Conservation (phyloP, 1,140 invertebrate genomes). For the Heliconius eleuchia region DNA sequence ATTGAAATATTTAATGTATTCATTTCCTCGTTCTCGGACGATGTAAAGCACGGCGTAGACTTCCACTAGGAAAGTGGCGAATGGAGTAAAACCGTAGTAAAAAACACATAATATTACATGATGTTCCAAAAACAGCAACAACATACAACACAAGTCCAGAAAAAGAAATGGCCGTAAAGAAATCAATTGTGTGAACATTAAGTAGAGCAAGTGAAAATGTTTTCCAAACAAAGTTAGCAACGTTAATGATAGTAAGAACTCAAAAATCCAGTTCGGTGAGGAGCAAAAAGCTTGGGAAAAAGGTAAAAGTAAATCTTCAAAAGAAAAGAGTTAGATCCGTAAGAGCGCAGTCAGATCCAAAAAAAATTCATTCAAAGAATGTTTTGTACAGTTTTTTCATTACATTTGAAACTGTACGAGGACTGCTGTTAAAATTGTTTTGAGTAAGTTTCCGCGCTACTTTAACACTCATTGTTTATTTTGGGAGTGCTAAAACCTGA, state of each 20-base stretch:
- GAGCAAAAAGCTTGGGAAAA: constrained; percentile 48
- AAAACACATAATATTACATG: constrained; percentile 38
- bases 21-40: too few relatives aligned
- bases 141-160: constrained; percentile 15
- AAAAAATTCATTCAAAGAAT: constrained; percentile 52
- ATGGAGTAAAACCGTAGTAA: too few relatives aligned
- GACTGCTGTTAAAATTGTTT: constrained; percentile 49
- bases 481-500: constrained; percentile 20
- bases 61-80: too few relatives aligned
- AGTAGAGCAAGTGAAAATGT: constrained; percentile 45
- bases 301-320: constrained; percentile 43
- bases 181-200: constrained; percentile 31
- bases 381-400: constrained; percentile 58
- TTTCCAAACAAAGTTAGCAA: constrained; percentile 38
- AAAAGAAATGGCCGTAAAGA: constrained; percentile 40
- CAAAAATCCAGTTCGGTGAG: constrained; percentile 59
- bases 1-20: too few relatives aligned
- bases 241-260: constrained; percentile 53
- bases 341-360: constrained; percentile 44
- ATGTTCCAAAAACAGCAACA: constrained; percentile 39
- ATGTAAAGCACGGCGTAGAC: too few relatives aligned
- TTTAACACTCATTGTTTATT: constrained; percentile 17
- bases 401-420: constrained; percentile 58
- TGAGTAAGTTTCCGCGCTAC: constrained; percentile 53
- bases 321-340: constrained; percentile 70